phyloP scores from a whole-genome alignment of 2,888 invertebrate genomes.

The Emmelina monodactyla region DNA sequence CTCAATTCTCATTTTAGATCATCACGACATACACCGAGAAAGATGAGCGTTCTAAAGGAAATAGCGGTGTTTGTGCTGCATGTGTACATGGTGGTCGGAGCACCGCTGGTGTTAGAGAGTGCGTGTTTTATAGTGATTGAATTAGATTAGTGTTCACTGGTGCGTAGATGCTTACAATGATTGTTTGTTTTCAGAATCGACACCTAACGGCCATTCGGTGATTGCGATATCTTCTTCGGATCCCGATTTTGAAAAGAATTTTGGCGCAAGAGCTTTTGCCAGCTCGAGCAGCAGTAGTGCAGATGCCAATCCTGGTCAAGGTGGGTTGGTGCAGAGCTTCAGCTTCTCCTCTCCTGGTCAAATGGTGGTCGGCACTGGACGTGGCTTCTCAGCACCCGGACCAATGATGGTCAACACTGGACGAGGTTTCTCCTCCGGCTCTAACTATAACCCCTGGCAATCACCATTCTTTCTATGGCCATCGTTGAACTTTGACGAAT shows the following conservation, averaged over 20 bases:
- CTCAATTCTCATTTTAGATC: neutral
- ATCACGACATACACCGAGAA: neutral
- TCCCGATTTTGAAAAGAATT: conserved; percentile 26
- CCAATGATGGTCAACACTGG: conserved; percentile 24
- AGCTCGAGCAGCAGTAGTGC: neutral
- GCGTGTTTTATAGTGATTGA: conserved; percentile 11
- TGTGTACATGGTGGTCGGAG: conserved; percentile 17
- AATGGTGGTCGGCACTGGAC: conserved; percentile 25
- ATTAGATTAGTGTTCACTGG: conserved; percentile 3
- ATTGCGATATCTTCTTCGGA: conserved; percentile 37
- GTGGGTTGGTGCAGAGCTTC: conserved; percentile 17
- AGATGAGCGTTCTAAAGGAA: neutral
- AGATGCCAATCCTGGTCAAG: neutral
- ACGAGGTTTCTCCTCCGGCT: conserved; percentile 29
- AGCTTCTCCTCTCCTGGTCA: conserved; percentile 27
- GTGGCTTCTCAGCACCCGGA: conserved; percentile 29
- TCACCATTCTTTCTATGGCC: conserved; percentile 30
- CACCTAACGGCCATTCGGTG: conserved; percentile 32
- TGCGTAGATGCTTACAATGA: too few relatives aligned
- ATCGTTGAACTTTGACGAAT: conserved; percentile 21
- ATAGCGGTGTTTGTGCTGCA: conserved; percentile 12
- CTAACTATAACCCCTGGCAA: conserved; percentile 25
- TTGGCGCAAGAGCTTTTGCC: neutral
- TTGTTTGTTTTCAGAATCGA: conserved; percentile 30
- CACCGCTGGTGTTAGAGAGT: conserved; percentile 37